Evolutionary conservation across 1,140 invertebrate genomes (phyloP), one percentile per base, ranked within the genome.

Genomic region (Hylaeus volcanicus): DNA sequence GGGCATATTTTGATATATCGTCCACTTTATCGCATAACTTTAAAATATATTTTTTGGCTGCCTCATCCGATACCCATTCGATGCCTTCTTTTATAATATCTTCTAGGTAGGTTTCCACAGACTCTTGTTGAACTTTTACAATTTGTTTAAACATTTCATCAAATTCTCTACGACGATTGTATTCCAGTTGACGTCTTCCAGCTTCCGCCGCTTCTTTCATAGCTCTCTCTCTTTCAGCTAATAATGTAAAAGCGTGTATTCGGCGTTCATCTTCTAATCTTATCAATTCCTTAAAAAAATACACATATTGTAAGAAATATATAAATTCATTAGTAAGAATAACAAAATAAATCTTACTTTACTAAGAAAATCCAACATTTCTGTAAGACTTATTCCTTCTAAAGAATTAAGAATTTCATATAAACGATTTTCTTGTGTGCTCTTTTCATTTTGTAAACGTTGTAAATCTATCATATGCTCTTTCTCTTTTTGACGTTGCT

Each of bases 121-220:
- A 95, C 39, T 93, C 94, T 92, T 95, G 95, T 86, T 96, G 94
- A 9, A 94, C 92, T 86, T 95, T 93, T 3, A 88, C 63, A 53
- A 95, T 95, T 94, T 96, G 95, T 88, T 95, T 95, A 88, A 96
- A 97, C 88, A 97, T 95, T 92, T 97, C 96, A 86, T 97, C 96
- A 69, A 96, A 95, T 91, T 97, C 96, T 74, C 94, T 90, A 60
- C 96, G 91, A 41, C 95, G 91, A 81, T 95, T 93, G 77, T 96
- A 94, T 88, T 97, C 96, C 60, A 94, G 92, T 90, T 97, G 96
- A 55, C 96, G 91, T 74, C 94, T 93, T 1, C 96, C 96, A 61
- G 95, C 95, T 91, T 97, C 96, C 58, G 94, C 95, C 0, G 96
- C 96, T 92, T 97, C 96, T n/a, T 95, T 92, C 87, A 95, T 94